phyloP scores from a whole-genome alignment of 2,797 vertebrate species.

The Glossophaga mutica region DNA sequence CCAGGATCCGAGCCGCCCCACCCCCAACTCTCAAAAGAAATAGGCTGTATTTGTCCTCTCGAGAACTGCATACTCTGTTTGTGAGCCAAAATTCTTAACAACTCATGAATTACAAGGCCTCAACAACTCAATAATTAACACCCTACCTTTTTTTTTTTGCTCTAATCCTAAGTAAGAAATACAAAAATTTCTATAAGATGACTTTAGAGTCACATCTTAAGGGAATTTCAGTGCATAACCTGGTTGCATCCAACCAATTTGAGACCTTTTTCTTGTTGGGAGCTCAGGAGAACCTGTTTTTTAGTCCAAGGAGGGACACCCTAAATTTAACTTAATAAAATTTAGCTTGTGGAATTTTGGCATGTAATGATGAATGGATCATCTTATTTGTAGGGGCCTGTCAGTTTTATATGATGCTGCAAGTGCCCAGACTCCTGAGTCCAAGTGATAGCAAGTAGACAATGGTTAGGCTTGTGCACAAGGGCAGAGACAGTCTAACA shows the following conservation, averaged over 20 bases:
- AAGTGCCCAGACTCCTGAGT: not conserved
- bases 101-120: not conserved
- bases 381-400: not conserved
- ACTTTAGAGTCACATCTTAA: not conserved
- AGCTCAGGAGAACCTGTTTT: not conserved
- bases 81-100: not conserved
- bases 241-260: not conserved
- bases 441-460: not conserved
- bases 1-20: not conserved
- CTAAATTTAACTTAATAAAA: not conserved
- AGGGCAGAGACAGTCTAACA: not conserved
- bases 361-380: not conserved
- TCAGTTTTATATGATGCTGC: not conserved
- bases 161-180: not conserved
- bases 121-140: not conserved
- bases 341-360: not conserved
- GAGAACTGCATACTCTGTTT: not conserved
- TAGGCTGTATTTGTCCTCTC: not conserved
- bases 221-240: not conserved
- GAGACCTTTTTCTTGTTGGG: not conserved
- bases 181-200: not conserved
- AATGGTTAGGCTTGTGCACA: not conserved
- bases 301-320: not conserved
- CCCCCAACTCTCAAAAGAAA: not conserved
- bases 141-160: not conserved